Conservation (phyloP, 2,888 invertebrate genomes). For the Notocelia uddmanniana region DNA sequence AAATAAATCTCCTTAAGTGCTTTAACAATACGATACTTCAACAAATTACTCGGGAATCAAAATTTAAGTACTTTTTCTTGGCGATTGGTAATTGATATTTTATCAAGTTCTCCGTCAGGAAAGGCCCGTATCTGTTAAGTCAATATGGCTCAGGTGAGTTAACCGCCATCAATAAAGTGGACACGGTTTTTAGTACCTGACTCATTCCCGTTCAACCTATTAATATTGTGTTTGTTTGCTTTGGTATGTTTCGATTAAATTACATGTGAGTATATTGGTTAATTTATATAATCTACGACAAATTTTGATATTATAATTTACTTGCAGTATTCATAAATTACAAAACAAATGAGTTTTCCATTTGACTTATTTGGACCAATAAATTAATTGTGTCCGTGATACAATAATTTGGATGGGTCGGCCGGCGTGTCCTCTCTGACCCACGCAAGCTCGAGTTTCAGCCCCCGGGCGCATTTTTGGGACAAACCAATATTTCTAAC, state of each 20-base stretch:
- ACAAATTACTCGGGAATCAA: constrained; percentile 16
- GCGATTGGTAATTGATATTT: constrained; percentile 45
- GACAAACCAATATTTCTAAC: constrained; percentile 85
- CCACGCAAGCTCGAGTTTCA: constrained; percentile 79
- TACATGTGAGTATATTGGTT: not conserved
- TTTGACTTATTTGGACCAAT: constrained; percentile 46
- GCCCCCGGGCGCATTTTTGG: constrained; percentile 84
- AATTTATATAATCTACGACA: not conserved
- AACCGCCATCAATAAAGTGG: constrained; percentile 43
- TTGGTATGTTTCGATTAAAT: not conserved
- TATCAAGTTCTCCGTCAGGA: constrained; percentile 69
- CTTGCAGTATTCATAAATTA: constrained; percentile 13
- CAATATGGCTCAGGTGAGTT: constrained; percentile 52
- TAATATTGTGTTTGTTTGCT: not conserved
- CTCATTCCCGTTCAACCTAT: not conserved
- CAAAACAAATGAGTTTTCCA: not conserved
- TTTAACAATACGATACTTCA: not conserved
- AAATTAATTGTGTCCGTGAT: constrained; percentile 64
- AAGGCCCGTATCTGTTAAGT: constrained; percentile 52
- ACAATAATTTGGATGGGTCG: constrained; percentile 48
- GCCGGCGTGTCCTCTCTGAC: constrained; percentile 73
- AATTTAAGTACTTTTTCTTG: constrained; percentile 56
- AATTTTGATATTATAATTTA: not conserved
- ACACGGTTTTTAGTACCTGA: constrained; percentile 17
- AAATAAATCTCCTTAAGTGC: no score